Evolutionary conservation across 1,140 invertebrate genomes (phyloP).

Genomic region (Drosophila santomea): DNA sequence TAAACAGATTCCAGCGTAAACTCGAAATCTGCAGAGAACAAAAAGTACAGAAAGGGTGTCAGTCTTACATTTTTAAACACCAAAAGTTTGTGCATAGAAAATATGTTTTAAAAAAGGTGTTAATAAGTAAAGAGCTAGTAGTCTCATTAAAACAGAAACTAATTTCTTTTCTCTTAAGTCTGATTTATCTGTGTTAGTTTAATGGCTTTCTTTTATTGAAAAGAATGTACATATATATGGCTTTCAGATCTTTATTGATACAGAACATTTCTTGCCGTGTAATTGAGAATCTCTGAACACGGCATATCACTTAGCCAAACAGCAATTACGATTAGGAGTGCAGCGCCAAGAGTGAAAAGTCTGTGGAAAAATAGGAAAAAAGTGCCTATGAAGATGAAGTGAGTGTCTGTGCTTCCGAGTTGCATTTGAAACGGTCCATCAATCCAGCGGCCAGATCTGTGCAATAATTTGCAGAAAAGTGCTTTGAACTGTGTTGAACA

Average conservation of each 20-base stretch:
- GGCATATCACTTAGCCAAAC: conserved; percentile 75
- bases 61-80: background rate
- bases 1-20: conserved; percentile 59
- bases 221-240: too few relatives aligned
- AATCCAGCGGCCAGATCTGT: conserved; percentile 39
- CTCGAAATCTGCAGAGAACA: conserved; percentile 7
- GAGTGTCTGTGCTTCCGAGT: conserved; percentile 44
- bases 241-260: background rate
- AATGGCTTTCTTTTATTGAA: too few relatives aligned
- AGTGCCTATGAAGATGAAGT: conserved; percentile 1
- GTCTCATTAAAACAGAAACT: too few relatives aligned
- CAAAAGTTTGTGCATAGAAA: background rate
- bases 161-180: too few relatives aligned
- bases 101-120: background rate
- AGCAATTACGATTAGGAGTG: conserved; percentile 65
- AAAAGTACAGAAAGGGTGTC: background rate
- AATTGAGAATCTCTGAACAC: conserved; percentile 52
- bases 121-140: too few relatives aligned
- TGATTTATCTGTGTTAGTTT: too few relatives aligned
- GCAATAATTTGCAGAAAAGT: conserved; percentile 81
- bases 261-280: conserved; percentile 16
- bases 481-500: conserved; percentile 80
- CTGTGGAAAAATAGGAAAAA: background rate
- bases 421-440: conserved; percentile 44
- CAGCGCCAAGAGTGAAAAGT: conserved; percentile 13